A percentile compares a stretch with the other conserved stretches of the same genome.
phyloP scores from a whole-genome alignment of 2,797 vertebrate genomes.

The Pseudomugil tenellus region DNA sequence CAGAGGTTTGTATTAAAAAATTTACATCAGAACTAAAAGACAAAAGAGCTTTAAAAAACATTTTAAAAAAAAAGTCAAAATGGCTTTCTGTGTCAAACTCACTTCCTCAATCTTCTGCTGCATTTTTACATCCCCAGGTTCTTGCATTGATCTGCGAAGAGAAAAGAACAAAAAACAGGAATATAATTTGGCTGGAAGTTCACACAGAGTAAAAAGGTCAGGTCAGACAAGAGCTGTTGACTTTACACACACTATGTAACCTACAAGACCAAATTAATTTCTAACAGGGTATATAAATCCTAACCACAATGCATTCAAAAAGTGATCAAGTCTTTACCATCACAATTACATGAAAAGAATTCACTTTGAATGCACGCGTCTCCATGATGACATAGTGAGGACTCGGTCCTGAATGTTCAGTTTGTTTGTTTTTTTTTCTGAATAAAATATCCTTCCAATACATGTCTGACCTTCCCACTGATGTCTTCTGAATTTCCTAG shows the following conservation, averaged over 20 bases:
- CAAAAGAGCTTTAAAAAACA: too few relatives aligned
- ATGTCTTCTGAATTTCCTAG: background rate
- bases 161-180: slow-evolving; percentile 7
- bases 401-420: background rate
- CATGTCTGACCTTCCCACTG: background rate
- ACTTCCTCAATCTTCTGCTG: slow-evolving; percentile 97
- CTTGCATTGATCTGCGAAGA: slow-evolving; percentile 89
- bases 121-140: slow-evolving; percentile 90
- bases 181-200: background rate
- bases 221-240: background rate
- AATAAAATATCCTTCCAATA: too few relatives aligned
- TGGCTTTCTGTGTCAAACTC: slow-evolving; percentile 62
- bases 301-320: background rate
- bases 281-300: background rate
- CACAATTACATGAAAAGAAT: background rate
- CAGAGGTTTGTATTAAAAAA: too few relatives aligned
- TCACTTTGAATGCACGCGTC: background rate
- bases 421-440: background rate
- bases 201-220: slow-evolving; percentile 1
- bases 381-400: background rate
- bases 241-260: too few relatives aligned
- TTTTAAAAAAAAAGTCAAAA: background rate
- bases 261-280: background rate
- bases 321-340: background rate
- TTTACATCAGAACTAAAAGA: too few relatives aligned